A percentile compares a stretch with the other conserved stretches of the same genome.
These are phyloP conservation scores for Aethes cnicana DNA, from an alignment of 2,888 invertebrate species.

Conservation along the genomic window DNA sequence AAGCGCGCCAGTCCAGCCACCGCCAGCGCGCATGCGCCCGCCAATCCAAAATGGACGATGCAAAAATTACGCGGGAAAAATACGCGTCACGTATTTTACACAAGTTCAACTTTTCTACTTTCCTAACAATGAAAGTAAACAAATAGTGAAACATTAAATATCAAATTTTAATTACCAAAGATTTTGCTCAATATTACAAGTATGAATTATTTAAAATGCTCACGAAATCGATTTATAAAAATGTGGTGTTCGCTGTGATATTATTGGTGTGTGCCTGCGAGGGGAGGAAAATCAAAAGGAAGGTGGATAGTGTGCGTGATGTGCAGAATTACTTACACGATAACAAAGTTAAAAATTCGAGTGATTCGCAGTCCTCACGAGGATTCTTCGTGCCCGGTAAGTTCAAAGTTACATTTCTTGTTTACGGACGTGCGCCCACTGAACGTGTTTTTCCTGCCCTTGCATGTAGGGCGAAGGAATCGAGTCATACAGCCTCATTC, in stretches of 20 bases:
- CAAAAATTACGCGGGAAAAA: conserved; percentile 58
- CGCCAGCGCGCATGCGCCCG: conserved; percentile 59
- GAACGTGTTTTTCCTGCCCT: conserved; percentile 16
- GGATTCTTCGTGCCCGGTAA: conserved; percentile 58
- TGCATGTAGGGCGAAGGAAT: conserved; percentile 17
- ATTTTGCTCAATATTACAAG: conserved; percentile 30
- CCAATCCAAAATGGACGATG: conserved; percentile 49
- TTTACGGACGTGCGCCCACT: conserved; percentile 3
- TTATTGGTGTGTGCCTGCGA: conserved; percentile 45
- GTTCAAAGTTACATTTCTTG: conserved; percentile 25
- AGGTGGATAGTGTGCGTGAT: conserved; percentile 39
- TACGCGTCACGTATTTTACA: conserved; percentile 8
- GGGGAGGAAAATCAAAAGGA: conserved; percentile 43
- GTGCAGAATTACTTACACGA: conserved; percentile 34
- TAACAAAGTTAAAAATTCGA: conserved; percentile 33
- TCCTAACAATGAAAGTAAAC: conserved; percentile 2
- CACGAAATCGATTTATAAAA: conserved; percentile 53
- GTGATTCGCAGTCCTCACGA: conserved; percentile 42
- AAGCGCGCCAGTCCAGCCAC: conserved; percentile 44
- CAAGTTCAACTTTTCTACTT: conserved; percentile 2
- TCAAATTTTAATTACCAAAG: conserved; percentile 30
- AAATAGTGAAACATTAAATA: conserved; percentile 8
- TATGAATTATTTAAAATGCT: conserved; percentile 55
- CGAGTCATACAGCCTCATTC: conserved; percentile 10
- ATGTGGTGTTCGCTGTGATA: conserved; percentile 49